Conservation (phyloP, 2,888 invertebrate species). For the Horisme vitalbata region DNA sequence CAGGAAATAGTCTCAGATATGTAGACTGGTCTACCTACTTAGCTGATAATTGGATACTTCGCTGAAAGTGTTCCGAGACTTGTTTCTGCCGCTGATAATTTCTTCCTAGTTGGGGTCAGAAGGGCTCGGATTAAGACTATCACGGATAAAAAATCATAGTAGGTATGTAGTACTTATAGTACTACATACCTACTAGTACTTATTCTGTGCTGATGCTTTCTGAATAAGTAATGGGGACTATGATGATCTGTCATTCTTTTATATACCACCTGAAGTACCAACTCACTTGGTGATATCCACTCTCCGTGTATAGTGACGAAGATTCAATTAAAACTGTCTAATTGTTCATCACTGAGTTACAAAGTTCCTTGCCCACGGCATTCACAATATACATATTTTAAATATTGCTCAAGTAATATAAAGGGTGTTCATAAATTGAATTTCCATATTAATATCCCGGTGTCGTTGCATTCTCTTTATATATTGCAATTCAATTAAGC, state of each 20-base stretch:
- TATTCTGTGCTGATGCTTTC: too few species aligned
- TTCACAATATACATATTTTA: conserved; percentile 34
- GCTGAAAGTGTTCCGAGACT: conserved; percentile 16
- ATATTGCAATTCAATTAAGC: conserved; percentile 48
- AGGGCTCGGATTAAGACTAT: too few species aligned
- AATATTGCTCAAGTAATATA: conserved; percentile 29
- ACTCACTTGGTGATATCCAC: neutral
- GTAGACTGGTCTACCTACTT: conserved; percentile 34
- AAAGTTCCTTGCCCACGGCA: conserved; percentile 30
- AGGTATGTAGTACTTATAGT: too few species aligned
- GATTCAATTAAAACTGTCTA: conserved; percentile 13
- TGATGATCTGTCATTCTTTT: too few species aligned
- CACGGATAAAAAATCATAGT: too few species aligned
- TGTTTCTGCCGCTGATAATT: conserved; percentile 3
- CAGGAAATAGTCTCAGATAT: conserved; percentile 29
- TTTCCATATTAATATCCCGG: conserved; percentile 38
- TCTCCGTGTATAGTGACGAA: neutral
- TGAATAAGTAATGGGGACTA: too few species aligned
- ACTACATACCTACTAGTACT: too few species aligned
- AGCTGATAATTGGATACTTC: conserved; percentile 23
- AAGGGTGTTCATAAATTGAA: conserved; percentile 36
- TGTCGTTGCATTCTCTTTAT: conserved; percentile 27
- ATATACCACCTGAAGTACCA: neutral
- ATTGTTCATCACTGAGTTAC: conserved; percentile 11
- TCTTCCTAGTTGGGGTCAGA: too few species aligned